These are phyloP conservation scores for Aelia acuminata DNA, from an alignment of 2,888 invertebrate genomes.

Conservation along the genomic window DNA sequence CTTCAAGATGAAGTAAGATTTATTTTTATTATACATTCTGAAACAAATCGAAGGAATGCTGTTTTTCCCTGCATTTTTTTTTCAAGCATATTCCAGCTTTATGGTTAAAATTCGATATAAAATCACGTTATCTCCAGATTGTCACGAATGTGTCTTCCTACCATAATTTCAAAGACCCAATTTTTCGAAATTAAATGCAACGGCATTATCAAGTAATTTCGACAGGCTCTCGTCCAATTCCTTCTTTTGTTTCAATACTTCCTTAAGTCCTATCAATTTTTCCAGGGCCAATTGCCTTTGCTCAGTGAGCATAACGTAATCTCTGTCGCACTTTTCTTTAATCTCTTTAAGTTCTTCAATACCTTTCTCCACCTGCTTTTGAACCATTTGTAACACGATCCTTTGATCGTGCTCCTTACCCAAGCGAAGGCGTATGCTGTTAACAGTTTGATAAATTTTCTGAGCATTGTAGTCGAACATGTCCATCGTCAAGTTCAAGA, in stretches of 20 bases:
- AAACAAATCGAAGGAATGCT: background rate
- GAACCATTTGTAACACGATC: background rate
- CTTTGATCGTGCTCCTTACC: background rate
- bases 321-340: slow-evolving; percentile 3
- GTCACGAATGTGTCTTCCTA: too few relatives aligned
- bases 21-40: background rate
- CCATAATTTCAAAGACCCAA: background rate
- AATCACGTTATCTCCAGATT: background rate
- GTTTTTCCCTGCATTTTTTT: background rate
- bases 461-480: slow-evolving; percentile 25
- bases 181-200: background rate
- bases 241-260: slow-evolving; percentile 25
- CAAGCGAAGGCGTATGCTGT: background rate
- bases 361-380: background rate
- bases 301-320: background rate
- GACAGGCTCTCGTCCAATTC: slow-evolving; percentile 13
- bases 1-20: background rate
- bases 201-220: background rate
- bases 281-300: background rate
- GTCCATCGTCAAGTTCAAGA: background rate
- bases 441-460: slow-evolving; percentile 31
- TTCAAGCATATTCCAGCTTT: too few relatives aligned
- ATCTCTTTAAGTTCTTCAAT: background rate
- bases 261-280: background rate
- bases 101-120: background rate